Conservation (phyloP, 1,140 invertebrate species). For the Drosophila bocqueti region DNA sequence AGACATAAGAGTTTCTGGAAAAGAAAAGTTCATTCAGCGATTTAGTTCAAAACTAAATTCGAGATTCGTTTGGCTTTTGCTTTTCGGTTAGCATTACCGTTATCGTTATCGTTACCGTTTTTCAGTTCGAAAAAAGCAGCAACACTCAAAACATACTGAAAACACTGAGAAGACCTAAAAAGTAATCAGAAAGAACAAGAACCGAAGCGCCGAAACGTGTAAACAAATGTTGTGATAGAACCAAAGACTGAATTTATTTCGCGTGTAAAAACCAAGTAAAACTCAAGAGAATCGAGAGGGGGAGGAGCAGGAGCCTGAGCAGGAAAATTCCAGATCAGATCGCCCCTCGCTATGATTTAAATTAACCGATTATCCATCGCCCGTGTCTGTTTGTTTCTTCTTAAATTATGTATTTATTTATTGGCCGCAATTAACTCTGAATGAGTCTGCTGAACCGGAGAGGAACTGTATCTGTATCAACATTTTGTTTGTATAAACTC, state of each 20-base stretch:
- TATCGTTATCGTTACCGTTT: slow-evolving; percentile 51
- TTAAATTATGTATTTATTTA: slow-evolving; percentile 65
- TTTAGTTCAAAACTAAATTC: slow-evolving; percentile 81
- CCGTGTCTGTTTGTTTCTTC: slow-evolving; percentile 30
- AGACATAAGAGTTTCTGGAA: slow-evolving; percentile 29
- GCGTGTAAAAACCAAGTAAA: slow-evolving; percentile 69
- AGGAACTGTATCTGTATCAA: slow-evolving; percentile 34
- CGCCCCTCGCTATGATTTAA: slow-evolving; percentile 66
- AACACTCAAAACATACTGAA: slow-evolving; percentile 29
- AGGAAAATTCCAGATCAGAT: slow-evolving; percentile 37
- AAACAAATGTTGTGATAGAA: slow-evolving; percentile 85
- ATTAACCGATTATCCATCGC: slow-evolving; percentile 42
- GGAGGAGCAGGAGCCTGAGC: not conserved
- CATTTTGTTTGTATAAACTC: slow-evolving; percentile 54
- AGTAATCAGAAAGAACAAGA: slow-evolving; percentile 19
- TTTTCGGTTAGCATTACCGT: slow-evolving; percentile 67
- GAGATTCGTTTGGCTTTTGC: slow-evolving; percentile 72
- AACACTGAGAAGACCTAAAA: slow-evolving; percentile 26
- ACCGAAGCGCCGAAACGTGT: slow-evolving; percentile 81
- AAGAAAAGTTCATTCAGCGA: slow-evolving; percentile 57
- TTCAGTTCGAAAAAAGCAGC: slow-evolving; percentile 55
- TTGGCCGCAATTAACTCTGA: slow-evolving; percentile 63
- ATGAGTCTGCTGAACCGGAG: slow-evolving; percentile 32
- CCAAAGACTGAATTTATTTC: slow-evolving; percentile 85
- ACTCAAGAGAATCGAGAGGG: slow-evolving; percentile 24